A percentile compares a stretch with the other conserved stretches of the same genome.
Evolutionary conservation across 2,113 vertebrate genomes (phyloP).

Genomic region (Strigops habroptila): DNA sequence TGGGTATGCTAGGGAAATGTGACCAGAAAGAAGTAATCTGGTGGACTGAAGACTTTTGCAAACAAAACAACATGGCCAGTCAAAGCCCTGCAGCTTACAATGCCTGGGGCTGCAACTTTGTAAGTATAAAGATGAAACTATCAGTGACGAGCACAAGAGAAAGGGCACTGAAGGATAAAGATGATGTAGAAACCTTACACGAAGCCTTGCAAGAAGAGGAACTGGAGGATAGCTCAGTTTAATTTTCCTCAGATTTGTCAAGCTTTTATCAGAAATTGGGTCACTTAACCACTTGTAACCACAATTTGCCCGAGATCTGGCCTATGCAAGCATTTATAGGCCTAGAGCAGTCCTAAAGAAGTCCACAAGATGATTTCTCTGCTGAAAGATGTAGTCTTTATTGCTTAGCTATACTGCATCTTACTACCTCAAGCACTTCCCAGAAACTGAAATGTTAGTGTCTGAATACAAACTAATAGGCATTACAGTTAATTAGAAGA

Average conservation of each 20-base stretch:
- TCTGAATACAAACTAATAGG: background rate
- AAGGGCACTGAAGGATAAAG: background rate
- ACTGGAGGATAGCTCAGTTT: background rate
- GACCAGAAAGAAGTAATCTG: background rate
- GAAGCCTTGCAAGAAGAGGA: background rate
- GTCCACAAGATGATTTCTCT: background rate
- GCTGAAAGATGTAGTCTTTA: background rate
- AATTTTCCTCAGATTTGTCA: background rate
- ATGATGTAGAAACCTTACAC: background rate
- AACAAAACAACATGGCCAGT: background rate
- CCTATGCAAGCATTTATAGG: background rate
- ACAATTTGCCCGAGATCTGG: background rate
- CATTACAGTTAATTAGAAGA: constrained; percentile 7
- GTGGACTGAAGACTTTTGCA: background rate
- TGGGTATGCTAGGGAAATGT: background rate
- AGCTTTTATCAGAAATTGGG: background rate
- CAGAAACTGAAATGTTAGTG: background rate
- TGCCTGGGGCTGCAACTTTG: background rate
- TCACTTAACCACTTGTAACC: background rate
- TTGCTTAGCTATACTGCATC: background rate
- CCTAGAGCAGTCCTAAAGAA: background rate
- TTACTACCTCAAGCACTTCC: background rate
- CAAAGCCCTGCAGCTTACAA: background rate
- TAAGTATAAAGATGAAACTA: background rate
- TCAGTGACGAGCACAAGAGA: background rate